phyloP scores from a whole-genome alignment of 1,140 invertebrate species.

The Calosoma granatense region DNA sequence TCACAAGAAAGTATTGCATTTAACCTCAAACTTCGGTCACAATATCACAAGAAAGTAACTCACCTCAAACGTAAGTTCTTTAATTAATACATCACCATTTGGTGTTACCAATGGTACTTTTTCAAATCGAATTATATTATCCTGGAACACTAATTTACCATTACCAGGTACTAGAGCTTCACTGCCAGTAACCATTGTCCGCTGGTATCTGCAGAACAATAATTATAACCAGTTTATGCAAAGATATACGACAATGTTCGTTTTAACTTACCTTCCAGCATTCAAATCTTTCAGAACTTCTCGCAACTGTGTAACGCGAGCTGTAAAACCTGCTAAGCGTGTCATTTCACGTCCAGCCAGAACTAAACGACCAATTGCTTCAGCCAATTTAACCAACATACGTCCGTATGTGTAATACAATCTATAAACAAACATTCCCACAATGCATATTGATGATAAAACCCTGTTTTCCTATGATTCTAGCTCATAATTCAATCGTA shows the following conservation, averaged over 20 bases:
- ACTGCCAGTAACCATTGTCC: slow-evolving; percentile 66
- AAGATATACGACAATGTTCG: neutral
- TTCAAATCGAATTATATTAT: slow-evolving; percentile 91
- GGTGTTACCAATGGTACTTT: slow-evolving; percentile 91
- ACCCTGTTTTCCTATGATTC: neutral
- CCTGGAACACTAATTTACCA: slow-evolving; percentile 73
- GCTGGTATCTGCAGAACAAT: slow-evolving; percentile 50
- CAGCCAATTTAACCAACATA: slow-evolving; percentile 94
- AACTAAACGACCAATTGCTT: slow-evolving; percentile 90
- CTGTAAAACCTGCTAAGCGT: slow-evolving; percentile 85
- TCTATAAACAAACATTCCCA: slow-evolving; percentile 27
- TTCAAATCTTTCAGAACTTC: slow-evolving; percentile 81
- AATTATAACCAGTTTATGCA: neutral
- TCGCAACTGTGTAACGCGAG: slow-evolving; percentile 83
- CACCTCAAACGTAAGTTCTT: slow-evolving; percentile 84
- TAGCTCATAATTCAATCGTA: no score
- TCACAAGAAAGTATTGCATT: neutral
- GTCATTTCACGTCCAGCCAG: slow-evolving; percentile 91
- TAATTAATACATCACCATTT: slow-evolving; percentile 90
- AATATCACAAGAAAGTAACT: no score
- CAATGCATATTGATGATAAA: neutral
- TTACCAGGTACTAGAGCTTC: slow-evolving; percentile 50
- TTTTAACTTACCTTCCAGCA: slow-evolving; percentile 42
- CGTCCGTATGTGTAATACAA: slow-evolving; percentile 93
- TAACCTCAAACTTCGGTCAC: slow-evolving; percentile 41